Evolutionary conservation across 2,113 vertebrate genomes (phyloP).

Genomic region (Cheilinus undulatus): DNA sequence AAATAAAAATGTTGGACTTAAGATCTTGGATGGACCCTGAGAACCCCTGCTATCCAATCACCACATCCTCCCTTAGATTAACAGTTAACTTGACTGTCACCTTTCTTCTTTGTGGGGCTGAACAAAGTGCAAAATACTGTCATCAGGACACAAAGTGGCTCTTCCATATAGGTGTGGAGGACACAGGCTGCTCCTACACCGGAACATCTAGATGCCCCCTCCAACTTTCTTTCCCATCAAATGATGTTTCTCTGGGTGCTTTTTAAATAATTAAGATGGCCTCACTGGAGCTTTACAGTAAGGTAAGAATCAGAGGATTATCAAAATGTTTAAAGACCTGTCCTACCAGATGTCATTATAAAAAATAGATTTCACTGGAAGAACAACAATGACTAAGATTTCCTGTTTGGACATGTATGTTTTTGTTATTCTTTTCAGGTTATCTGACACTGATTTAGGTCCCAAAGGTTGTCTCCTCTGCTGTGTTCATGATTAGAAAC

Average conservation of each 20-base stretch:
- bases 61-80: slow-evolving; percentile 71
- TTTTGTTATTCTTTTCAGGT: neutral
- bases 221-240: neutral
- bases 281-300: slow-evolving; percentile 78
- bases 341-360: neutral
- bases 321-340: neutral
- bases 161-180: slow-evolving; percentile 26
- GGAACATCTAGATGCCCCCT: neutral
- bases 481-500: neutral
- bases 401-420: neutral
- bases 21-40: too few species aligned
- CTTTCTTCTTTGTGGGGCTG: slow-evolving; percentile 41
- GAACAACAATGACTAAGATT: neutral
- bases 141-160: slow-evolving; percentile 20
- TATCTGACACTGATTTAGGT: too few species aligned
- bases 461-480: too few species aligned
- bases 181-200: slow-evolving; percentile 19
- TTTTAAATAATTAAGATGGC: slow-evolving; percentile 64
- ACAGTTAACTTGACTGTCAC: slow-evolving; percentile 81
- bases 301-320: slow-evolving; percentile 63
- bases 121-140: slow-evolving; percentile 80
- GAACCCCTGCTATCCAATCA: slow-evolving; percentile 18
- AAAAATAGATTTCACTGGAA: neutral
- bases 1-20: too few species aligned
- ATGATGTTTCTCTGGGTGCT: neutral